These are phyloP conservation scores for Papilio glaucus DNA, from an alignment of 1,140 invertebrate genomes.

Conservation along the genomic window DNA sequence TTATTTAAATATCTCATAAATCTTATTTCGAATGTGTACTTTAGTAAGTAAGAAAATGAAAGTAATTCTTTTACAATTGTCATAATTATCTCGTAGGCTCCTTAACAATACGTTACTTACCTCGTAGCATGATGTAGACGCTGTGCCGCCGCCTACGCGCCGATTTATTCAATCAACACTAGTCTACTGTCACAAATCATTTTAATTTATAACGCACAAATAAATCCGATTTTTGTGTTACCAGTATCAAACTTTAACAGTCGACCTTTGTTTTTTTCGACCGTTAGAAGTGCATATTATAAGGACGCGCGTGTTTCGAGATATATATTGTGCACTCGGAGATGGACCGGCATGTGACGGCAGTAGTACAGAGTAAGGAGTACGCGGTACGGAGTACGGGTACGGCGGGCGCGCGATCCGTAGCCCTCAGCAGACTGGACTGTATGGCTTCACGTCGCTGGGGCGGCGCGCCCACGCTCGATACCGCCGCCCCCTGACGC, in stretches of 20 bases:
- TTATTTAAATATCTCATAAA: background rate
- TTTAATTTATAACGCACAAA: constrained; percentile 64
- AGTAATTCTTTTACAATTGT: background rate
- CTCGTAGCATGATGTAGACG: constrained; percentile 73
- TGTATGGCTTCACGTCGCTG: constrained; percentile 68
- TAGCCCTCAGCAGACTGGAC: constrained; percentile 62
- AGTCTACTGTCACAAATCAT: constrained; percentile 71
- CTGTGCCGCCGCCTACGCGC: constrained; percentile 50
- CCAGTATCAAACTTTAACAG: constrained; percentile 31
- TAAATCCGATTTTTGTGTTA: constrained; percentile 47
- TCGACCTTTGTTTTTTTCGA: constrained; percentile 18
- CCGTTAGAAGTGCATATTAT: constrained; percentile 45
- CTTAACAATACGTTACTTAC: constrained; percentile 52
- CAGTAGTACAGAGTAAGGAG: background rate
- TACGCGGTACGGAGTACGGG: constrained; percentile 31
- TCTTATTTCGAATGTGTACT: background rate
- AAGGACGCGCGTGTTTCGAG: constrained; percentile 36
- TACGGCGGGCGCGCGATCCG: constrained; percentile 57
- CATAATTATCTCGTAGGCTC: constrained; percentile 3
- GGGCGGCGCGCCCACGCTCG: constrained; percentile 79
- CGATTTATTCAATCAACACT: constrained; percentile 72
- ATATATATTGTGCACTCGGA: constrained; percentile 50
- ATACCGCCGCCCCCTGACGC: constrained; percentile 75
- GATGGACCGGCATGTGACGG: constrained; percentile 29
- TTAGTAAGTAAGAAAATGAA: background rate